Conservation (phyloP, 2,888 invertebrate genomes). For the Platerodrilus igneus region DNA sequence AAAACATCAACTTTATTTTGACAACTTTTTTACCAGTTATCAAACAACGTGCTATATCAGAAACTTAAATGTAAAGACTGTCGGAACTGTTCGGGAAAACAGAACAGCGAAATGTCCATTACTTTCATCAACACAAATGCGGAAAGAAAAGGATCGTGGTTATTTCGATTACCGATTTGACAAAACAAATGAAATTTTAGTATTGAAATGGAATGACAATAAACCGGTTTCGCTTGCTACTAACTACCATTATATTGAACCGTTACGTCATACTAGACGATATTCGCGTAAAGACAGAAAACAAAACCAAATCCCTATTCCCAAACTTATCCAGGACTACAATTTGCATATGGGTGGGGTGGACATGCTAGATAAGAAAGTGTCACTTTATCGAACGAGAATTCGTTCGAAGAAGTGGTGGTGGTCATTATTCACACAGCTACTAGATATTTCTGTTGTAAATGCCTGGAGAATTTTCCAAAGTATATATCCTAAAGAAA, state of each 20-base stretch:
- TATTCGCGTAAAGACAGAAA: too few species aligned
- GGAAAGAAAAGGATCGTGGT: conserved; percentile 18
- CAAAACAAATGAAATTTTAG: conserved; percentile 12
- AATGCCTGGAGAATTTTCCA: conserved; percentile 9
- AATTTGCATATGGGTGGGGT: conserved; percentile 15
- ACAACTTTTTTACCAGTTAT: conserved; percentile 17
- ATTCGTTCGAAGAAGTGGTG: conserved; percentile 15
- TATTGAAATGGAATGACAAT: conserved; percentile 17
- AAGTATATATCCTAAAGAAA: conserved; percentile 6
- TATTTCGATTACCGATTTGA: conserved; percentile 19
- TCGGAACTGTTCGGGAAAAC: conserved; percentile 16
- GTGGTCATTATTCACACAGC: conserved; percentile 15
- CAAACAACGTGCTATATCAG: conserved; percentile 6
- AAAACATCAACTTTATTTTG: conserved; percentile 17
- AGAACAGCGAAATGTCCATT: conserved; percentile 13
- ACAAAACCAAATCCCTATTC: too few species aligned
- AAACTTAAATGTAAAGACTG: conserved; percentile 14
- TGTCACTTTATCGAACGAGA: conserved; percentile 14
- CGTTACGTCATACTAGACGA: conserved; percentile 10
- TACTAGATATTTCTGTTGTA: conserved; percentile 2
- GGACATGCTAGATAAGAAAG: conserved; percentile 18
- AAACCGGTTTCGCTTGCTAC: conserved; percentile 10
- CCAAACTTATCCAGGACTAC: too few species aligned
- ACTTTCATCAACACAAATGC: conserved; percentile 11
- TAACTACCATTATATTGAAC: conserved; percentile 13